Evolutionary conservation across 2,113 vertebrate genomes (phyloP).

Genomic region (Oryzias celebensis): DNA sequence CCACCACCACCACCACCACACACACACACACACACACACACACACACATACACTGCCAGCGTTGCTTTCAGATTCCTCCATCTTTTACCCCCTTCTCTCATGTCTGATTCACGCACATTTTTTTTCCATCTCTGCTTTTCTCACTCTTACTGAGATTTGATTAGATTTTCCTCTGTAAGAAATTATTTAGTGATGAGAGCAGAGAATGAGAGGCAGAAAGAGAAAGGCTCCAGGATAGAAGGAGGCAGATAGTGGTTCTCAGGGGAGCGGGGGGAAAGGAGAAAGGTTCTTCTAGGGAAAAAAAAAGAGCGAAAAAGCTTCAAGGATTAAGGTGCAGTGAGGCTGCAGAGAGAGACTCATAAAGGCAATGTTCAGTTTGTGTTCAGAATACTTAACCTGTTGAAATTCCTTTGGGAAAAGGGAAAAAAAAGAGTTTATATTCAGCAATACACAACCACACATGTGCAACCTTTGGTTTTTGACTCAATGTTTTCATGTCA

Average conservation of each 20-base stretch:
- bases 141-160: constrained; percentile 62
- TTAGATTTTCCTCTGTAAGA: constrained; percentile 65
- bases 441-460: constrained; percentile 1
- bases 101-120: constrained; percentile 50
- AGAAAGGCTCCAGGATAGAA: constrained; percentile 54
- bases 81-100: constrained; percentile 31
- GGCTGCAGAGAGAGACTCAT: constrained; percentile 30
- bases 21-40: neutral
- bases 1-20: neutral
- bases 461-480: constrained; percentile 7
- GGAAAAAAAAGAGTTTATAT: constrained; percentile 7
- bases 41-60: constrained; percentile 30
- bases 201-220: constrained; percentile 41
- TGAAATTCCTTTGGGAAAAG: constrained; percentile 10
- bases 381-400: constrained; percentile 25
- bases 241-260: constrained; percentile 53
- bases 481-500: neutral
- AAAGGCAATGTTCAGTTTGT: constrained; percentile 34
- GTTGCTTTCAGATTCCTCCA: constrained; percentile 53
- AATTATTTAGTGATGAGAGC: constrained; percentile 69
- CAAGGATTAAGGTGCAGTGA: constrained; percentile 51
- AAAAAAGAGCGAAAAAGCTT: constrained; percentile 41
- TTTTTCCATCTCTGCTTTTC: constrained; percentile 47
- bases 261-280: constrained; percentile 34
- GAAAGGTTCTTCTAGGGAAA: constrained; percentile 58